Percentiles rank a stretch among this genome's conserved stretches.
Conservation (phyloP, 2,888 invertebrate genomes). For the Conus canariensis region DNA sequence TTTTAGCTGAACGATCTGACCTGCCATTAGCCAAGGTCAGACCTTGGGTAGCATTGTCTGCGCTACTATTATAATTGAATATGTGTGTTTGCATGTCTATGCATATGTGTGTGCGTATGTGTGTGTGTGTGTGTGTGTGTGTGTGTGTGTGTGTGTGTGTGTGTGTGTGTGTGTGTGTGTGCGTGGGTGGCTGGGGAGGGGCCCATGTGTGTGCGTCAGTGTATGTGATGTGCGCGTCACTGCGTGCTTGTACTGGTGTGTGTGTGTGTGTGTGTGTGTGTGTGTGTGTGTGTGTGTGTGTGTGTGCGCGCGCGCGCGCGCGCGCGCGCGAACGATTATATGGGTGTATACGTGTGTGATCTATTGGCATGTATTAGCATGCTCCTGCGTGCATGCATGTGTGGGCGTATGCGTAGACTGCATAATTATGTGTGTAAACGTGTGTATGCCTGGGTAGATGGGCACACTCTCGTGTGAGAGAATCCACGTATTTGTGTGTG, state of each 20-base stretch:
- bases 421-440: neutral
- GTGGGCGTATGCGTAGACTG: neutral
- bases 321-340: neutral
- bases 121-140: conserved; percentile 22
- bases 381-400: neutral
- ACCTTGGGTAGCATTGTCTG: too few species aligned
- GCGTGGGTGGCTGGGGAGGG: too few species aligned
- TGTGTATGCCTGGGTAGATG: neutral
- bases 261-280: too few species aligned
- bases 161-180: too few species aligned
- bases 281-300: too few species aligned
- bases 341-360: neutral
- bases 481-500: neutral
- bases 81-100: neutral
- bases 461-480: neutral
- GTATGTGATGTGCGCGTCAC: too few species aligned
- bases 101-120: neutral
- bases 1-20: too few species aligned
- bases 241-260: too few species aligned
- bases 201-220: too few species aligned
- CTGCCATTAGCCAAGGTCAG: too few species aligned
- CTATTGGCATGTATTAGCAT: neutral
- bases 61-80: neutral
- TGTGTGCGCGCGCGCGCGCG: neutral
- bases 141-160: neutral